These are phyloP conservation scores for Drosophila limbata DNA, from an alignment of 2,888 invertebrate species.

Conservation along the genomic window DNA sequence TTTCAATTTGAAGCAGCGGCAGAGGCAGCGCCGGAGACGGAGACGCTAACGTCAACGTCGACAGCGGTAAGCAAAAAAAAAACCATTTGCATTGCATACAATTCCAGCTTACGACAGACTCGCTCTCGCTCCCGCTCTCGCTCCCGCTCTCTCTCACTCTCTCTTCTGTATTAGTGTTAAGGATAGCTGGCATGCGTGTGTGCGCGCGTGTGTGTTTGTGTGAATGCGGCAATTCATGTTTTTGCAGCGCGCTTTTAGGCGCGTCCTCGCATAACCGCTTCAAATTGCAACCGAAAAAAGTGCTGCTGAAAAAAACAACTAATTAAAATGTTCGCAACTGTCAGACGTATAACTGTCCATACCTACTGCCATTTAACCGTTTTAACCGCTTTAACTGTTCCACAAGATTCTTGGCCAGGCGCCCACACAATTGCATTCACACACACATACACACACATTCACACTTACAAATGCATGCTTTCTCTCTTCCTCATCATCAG, in stretches of 20 bases:
- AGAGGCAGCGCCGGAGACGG: conserved; percentile 24
- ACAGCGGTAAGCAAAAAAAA: conserved; percentile 45
- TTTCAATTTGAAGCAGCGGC: conserved; percentile 10
- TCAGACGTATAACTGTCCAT: conserved; percentile 27
- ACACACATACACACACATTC: conserved; percentile 6
- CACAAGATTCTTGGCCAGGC: conserved; percentile 45
- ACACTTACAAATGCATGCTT: background rate
- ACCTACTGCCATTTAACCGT: background rate
- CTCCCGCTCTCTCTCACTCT: background rate
- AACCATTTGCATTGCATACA: conserved; percentile 46
- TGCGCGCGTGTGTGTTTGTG: conserved; percentile 11
- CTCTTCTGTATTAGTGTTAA: conserved; percentile 29
- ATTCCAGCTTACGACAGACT: conserved; percentile 33
- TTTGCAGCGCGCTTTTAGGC: conserved; percentile 61
- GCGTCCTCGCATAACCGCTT: conserved; percentile 28
- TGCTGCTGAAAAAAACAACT: conserved; percentile 33
- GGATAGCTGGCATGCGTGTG: conserved; percentile 9
- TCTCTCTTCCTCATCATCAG: background rate
- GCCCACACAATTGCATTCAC: conserved; percentile 52
- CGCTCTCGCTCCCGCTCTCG: conserved; percentile 10
- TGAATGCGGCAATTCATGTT: conserved; percentile 51
- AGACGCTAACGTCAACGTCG: conserved; percentile 34
- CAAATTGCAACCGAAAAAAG: conserved; percentile 27
- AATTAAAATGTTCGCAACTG: conserved; percentile 58
- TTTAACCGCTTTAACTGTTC: background rate